Conservation (phyloP, 2,113 vertebrate species). For the Tachysurus vachellii region DNA sequence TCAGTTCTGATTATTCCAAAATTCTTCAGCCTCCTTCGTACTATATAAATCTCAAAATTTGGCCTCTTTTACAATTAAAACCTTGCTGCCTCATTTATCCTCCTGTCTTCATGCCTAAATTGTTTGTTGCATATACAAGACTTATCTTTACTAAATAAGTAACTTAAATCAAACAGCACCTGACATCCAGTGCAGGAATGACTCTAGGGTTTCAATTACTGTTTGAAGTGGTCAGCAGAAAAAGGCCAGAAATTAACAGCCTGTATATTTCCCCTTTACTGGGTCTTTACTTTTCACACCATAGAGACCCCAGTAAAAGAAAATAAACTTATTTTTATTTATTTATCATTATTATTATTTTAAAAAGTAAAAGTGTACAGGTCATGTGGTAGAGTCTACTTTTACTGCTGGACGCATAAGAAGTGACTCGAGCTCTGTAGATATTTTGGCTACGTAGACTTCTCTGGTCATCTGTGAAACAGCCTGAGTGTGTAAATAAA, state of each 20-base stretch:
- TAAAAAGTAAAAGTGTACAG: not conserved
- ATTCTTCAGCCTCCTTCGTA: not conserved
- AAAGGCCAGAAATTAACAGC: constrained; percentile 4
- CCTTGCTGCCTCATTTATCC: not conserved
- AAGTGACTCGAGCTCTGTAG: not conserved
- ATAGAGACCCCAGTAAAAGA: not conserved
- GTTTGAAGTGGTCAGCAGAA: not conserved
- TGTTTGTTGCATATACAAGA: not conserved
- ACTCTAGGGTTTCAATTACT: constrained; percentile 1
- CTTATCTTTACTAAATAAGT: not conserved
- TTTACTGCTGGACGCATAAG: not conserved
- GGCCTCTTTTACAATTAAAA: not conserved
- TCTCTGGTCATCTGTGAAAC: not conserved
- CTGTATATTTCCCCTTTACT: not conserved
- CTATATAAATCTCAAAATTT: not conserved
- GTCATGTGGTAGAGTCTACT: not conserved
- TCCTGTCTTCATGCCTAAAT: not conserved
- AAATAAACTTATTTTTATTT: not conserved
- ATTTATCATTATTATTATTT: not conserved
- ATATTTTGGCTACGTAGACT: not conserved
- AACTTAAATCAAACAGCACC: not conserved
- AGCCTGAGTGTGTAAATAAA: not conserved
- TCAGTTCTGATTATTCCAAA: not conserved
- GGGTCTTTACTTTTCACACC: not conserved
- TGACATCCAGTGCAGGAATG: constrained; percentile 13